Conservation (phyloP, 1,140 invertebrate species). For the Drosophila athabasca region DNA sequence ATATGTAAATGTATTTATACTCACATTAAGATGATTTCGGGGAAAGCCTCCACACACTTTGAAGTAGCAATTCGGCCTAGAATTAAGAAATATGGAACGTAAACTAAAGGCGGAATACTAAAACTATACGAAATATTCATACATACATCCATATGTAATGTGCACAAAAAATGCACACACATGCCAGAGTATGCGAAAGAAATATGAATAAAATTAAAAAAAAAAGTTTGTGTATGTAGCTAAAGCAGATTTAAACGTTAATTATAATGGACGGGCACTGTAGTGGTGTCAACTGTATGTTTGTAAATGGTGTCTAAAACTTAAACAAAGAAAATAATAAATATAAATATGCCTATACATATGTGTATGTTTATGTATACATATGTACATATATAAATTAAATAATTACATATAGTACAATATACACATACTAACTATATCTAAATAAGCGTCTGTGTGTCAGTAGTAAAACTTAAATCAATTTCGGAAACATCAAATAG, state of each 20-base stretch:
- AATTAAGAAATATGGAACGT: constrained; percentile 22
- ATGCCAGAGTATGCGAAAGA: too few species aligned
- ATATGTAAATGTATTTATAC: constrained; percentile 9
- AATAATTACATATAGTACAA: constrained; percentile 24
- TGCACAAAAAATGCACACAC: too few species aligned
- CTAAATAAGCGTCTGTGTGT: constrained; percentile 49
- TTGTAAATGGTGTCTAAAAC: constrained; percentile 74
- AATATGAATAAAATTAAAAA: not conserved
- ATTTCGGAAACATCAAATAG: constrained; percentile 29
- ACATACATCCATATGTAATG: constrained; percentile 4
- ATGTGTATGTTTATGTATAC: constrained; percentile 19
- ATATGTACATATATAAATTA: constrained; percentile 1
- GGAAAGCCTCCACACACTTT: constrained; percentile 4
- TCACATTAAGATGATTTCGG: constrained; percentile 8
- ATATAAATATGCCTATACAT: constrained; percentile 28
- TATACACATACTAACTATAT: constrained; percentile 24
- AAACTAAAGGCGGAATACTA: constrained; percentile 22
- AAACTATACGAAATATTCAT: constrained; percentile 2
- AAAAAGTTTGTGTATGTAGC: constrained; percentile 41
- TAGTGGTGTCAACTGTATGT: constrained; percentile 49
- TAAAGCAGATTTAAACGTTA: too few species aligned
- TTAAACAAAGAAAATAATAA: constrained; percentile 51
- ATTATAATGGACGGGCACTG: too few species aligned
- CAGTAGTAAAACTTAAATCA: constrained; percentile 38
- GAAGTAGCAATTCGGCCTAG: constrained; percentile 43